Evolutionary conservation across 2,888 invertebrate species (phyloP).

Genomic region (Cryptosula pallasiana): DNA sequence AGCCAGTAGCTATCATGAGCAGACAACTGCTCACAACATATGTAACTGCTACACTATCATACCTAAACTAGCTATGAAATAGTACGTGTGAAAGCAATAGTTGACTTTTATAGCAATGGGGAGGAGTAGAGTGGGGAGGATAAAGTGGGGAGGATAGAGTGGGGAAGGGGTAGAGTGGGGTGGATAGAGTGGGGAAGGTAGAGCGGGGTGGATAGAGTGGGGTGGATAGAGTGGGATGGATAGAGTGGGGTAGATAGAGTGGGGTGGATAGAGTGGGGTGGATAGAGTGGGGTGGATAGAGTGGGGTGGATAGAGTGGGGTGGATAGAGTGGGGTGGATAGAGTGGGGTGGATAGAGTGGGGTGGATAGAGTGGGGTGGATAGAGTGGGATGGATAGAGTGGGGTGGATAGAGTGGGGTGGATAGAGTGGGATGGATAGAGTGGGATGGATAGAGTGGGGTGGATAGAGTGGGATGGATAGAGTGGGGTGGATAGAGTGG

Average conservation of each 20-base stretch:
- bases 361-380: background rate
- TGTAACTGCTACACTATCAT: too few species aligned
- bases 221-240: background rate
- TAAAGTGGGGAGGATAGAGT: background rate
- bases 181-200: background rate
- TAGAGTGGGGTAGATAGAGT: background rate
- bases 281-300: background rate
- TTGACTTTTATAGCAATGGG: too few species aligned
- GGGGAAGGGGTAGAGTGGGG: background rate
- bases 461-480: too few species aligned
- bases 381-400: background rate
- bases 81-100: too few species aligned
- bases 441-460: background rate
- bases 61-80: too few species aligned
- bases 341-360: background rate
- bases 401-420: background rate
- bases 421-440: background rate
- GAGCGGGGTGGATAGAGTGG: background rate
- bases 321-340: background rate
- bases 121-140: too few species aligned
- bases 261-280: background rate
- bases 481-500: background rate
- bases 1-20: too few species aligned
- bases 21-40: too few species aligned
- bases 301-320: background rate